These are phyloP conservation scores for Genyomyrus donnyi DNA, from an alignment of 2,113 vertebrate species.

Conservation along the genomic window DNA sequence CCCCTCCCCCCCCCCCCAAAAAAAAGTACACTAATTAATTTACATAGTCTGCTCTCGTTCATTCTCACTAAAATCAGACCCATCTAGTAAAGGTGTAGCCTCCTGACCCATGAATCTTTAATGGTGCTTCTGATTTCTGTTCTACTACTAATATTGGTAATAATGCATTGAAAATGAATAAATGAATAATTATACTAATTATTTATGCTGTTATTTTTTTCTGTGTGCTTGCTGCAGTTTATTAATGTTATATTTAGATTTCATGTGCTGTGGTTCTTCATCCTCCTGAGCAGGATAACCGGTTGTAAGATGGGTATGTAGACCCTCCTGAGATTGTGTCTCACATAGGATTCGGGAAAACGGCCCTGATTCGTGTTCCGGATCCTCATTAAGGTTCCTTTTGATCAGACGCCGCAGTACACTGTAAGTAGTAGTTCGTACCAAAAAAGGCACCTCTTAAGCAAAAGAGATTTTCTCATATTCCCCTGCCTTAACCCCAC, in stretches of 20 bases:
- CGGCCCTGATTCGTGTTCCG: neutral
- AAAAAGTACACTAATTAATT: neutral
- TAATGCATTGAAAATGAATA: neutral
- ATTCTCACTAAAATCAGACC: neutral
- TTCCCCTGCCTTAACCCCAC: neutral
- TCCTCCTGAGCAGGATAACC: neutral
- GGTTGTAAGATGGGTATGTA: neutral
- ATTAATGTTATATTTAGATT: neutral
- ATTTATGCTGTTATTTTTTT: neutral
- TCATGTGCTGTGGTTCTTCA: neutral
- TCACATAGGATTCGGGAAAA: neutral
- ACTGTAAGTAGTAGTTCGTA: neutral
- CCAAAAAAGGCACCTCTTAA: neutral
- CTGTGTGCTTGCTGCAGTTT: neutral
- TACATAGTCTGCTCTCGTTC: neutral
- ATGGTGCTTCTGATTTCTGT: neutral
- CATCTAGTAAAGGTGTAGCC: neutral
- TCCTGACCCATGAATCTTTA: neutral
- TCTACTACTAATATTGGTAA: neutral
- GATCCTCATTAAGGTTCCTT: neutral
- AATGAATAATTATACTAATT: neutral
- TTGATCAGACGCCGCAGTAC: neutral
- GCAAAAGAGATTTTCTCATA: neutral
- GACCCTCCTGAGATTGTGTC: neutral
- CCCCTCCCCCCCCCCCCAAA: too few relatives aligned